Evolutionary conservation across 2,113 vertebrate species (phyloP).

Genomic region (Abramis brama): DNA sequence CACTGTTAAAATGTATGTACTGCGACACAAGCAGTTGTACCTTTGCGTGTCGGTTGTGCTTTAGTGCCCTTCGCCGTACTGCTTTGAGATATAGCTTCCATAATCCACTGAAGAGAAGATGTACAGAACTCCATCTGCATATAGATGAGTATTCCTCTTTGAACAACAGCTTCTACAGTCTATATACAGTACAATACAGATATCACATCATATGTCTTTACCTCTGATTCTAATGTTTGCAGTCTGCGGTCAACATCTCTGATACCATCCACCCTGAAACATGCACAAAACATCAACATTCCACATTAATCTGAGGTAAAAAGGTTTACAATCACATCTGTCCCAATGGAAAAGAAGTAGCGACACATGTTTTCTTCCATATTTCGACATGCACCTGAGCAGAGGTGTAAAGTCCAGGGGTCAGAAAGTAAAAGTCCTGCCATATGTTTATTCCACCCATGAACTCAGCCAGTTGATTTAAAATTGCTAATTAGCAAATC

Average conservation of each 20-base stretch:
- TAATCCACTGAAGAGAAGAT: constrained; percentile 81
- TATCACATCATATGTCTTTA: not conserved
- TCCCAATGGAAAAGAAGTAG: not conserved
- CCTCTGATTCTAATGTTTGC: constrained; percentile 50
- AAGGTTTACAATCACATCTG: not conserved
- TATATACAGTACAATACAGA: not conserved
- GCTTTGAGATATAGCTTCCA: constrained; percentile 78
- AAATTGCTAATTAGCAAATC: too few species aligned
- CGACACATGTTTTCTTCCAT: too few species aligned
- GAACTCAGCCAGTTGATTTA: too few species aligned
- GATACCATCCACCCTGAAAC: constrained; percentile 48
- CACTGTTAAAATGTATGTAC: too few species aligned
- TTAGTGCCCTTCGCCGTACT: constrained; percentile 68
- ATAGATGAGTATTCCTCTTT: not conserved
- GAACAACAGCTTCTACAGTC: not conserved
- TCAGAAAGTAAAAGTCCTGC: too few species aligned
- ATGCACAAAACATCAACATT: constrained; percentile 11
- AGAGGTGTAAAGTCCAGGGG: too few species aligned
- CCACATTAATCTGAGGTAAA: not conserved
- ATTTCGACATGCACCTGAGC: too few species aligned
- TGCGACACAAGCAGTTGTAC: constrained; percentile 44
- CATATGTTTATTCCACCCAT: too few species aligned
- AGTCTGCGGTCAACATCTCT: constrained; percentile 54
- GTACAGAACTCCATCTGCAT: constrained; percentile 84
- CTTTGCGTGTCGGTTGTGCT: constrained; percentile 72